These are phyloP conservation scores for Dryobotodes eremita DNA, from an alignment of 2,888 invertebrate species.

Conservation along the genomic window DNA sequence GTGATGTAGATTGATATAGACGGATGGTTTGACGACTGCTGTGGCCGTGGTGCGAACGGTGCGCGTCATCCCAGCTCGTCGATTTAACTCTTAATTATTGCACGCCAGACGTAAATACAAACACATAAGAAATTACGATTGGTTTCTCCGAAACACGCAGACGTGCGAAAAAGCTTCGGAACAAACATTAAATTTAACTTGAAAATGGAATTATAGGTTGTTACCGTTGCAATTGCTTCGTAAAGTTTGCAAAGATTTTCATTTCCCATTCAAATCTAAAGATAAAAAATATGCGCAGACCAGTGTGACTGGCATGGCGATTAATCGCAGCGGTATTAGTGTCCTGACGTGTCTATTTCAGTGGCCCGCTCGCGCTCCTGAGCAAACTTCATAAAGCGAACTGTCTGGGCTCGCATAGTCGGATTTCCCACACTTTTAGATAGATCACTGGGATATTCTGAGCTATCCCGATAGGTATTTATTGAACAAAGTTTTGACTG, in stretches of 20 bases:
- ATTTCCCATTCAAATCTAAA: not conserved
- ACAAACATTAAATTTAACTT: not conserved
- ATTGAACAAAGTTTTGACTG: not conserved
- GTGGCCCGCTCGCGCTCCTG: slow-evolving; percentile 49
- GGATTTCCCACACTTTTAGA: slow-evolving; percentile 37
- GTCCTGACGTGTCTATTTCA: slow-evolving; percentile 48
- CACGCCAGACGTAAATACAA: slow-evolving; percentile 35
- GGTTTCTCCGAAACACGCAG: slow-evolving; percentile 14
- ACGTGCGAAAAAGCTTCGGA: not conserved
- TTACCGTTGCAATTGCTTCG: not conserved
- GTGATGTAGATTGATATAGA: slow-evolving; percentile 28
- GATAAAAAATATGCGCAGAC: slow-evolving; percentile 6
- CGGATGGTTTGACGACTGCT: slow-evolving; percentile 37
- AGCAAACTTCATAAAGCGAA: slow-evolving; percentile 63
- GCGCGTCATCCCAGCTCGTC: slow-evolving; percentile 32
- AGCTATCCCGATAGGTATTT: not conserved
- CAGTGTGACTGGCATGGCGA: slow-evolving; percentile 10
- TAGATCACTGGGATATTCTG: slow-evolving; percentile 30
- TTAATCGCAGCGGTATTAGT: slow-evolving; percentile 54
- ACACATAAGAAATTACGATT: slow-evolving; percentile 40
- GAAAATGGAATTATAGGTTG: not conserved
- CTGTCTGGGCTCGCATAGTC: slow-evolving; percentile 41
- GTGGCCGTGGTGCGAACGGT: slow-evolving; percentile 28
- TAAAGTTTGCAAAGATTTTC: not conserved
- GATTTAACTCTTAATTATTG: slow-evolving; percentile 46